A percentile compares a stretch with the other conserved stretches of the same genome.
phyloP scores from a whole-genome alignment of 2,113 vertebrate species.

The Scytalopus superciliaris region DNA sequence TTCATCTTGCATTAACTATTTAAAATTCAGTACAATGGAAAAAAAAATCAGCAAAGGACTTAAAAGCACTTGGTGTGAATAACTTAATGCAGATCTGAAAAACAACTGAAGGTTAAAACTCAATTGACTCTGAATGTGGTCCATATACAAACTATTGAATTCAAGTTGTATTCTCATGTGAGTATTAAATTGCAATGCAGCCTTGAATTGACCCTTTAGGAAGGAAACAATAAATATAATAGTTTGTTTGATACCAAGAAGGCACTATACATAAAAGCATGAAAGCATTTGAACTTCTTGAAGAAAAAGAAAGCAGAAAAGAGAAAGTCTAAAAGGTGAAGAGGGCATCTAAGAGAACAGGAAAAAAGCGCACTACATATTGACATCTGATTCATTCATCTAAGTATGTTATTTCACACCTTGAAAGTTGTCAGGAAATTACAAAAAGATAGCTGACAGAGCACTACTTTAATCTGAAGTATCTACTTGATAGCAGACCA shows the following conservation, averaged over 20 bases:
- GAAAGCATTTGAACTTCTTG: slow-evolving; percentile 15
- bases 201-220: slow-evolving; percentile 65
- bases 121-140: neutral
- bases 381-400: slow-evolving; percentile 21
- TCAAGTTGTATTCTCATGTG: slow-evolving; percentile 45
- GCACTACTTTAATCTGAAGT: neutral
- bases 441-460: neutral
- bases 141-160: slow-evolving; percentile 42
- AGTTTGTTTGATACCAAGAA: slow-evolving; percentile 54
- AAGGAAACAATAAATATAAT: slow-evolving; percentile 65
- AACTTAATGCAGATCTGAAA: slow-evolving; percentile 34
- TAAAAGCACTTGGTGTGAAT: slow-evolving; percentile 19
- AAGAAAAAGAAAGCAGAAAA: neutral
- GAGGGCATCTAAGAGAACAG: neutral
- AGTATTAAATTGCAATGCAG: slow-evolving; percentile 70
- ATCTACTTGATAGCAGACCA: neutral
- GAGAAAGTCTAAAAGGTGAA: neutral
- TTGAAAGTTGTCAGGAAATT: neutral
- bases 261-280: slow-evolving; percentile 31
- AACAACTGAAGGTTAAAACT: slow-evolving; percentile 22
- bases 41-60: neutral
- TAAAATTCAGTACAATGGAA: neutral
- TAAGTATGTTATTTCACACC: neutral
- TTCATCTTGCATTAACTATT: neutral
- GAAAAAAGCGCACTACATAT: neutral